A percentile compares a stretch with the other conserved stretches of the same genome.
These are phyloP conservation scores for Zaprionus inermis DNA, from an alignment of 1,140 invertebrate genomes.

Conservation along the genomic window DNA sequence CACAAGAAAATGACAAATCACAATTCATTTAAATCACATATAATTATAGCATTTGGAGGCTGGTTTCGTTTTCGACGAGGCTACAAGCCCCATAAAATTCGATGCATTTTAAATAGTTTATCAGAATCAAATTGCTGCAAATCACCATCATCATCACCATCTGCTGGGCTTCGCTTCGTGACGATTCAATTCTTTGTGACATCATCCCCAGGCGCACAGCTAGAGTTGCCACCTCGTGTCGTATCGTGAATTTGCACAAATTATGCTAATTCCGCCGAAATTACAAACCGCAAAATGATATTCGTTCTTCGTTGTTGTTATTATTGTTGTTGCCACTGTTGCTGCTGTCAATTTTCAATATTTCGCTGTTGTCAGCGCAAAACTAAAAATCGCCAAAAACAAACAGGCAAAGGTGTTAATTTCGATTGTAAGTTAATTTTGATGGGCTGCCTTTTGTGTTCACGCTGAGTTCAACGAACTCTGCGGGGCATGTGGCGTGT, in stretches of 20 bases:
- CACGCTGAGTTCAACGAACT: conserved; percentile 70
- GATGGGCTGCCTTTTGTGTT: conserved; percentile 12
- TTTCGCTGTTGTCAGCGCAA: conserved; percentile 39
- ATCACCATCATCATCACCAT: neutral
- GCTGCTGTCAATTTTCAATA: conserved; percentile 54
- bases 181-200: conserved; percentile 20
- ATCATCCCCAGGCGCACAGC: conserved; percentile 30
- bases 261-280: conserved; percentile 78
- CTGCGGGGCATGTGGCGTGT: neutral
- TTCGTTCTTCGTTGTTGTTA: conserved; percentile 35
- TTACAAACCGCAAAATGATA: conserved; percentile 76
- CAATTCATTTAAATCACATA: neutral
- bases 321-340: conserved; percentile 22
- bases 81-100: neutral
- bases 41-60: neutral
- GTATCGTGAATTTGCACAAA: conserved; percentile 81
- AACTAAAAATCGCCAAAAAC: conserved; percentile 39
- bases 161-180: neutral
- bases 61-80: neutral
- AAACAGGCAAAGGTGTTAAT: conserved; percentile 74
- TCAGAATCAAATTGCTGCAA: neutral
- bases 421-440: conserved; percentile 75
- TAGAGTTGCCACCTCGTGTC: conserved; percentile 52
- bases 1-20: neutral
- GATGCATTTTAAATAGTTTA: neutral